phyloP scores from a whole-genome alignment of 2,888 invertebrate genomes.

The Melanostoma mellinum region DNA sequence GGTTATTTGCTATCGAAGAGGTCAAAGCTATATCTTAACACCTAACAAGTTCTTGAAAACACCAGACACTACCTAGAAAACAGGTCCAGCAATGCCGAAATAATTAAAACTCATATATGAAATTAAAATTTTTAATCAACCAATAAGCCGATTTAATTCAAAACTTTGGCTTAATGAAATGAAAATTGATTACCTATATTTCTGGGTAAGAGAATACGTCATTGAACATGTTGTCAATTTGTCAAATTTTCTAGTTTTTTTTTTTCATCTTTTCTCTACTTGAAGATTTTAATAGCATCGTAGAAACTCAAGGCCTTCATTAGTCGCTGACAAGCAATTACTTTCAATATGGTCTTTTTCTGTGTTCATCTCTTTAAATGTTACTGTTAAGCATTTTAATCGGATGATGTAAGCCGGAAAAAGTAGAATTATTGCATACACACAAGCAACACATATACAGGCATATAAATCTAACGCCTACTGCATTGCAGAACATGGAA shows the following conservation, averaged over 20 bases:
- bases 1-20: not conserved
- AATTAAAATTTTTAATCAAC: constrained; percentile 24
- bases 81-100: constrained; percentile 43
- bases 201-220: constrained; percentile 10
- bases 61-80: constrained; percentile 23
- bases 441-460: not conserved
- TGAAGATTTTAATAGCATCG: constrained; percentile 25
- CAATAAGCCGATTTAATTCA: constrained; percentile 40
- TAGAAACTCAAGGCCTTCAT: constrained; percentile 33
- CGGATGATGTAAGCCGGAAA: constrained; percentile 58
- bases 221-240: constrained; percentile 27
- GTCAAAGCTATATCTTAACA: constrained; percentile 17
- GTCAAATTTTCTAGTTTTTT: constrained; percentile 35
- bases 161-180: constrained; percentile 21
- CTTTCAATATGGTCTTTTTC: constrained; percentile 30
- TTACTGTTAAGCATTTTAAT: constrained; percentile 47
- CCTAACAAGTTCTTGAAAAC: constrained; percentile 24
- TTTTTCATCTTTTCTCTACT: constrained; percentile 19
- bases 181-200: constrained; percentile 17
- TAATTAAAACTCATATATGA: constrained; percentile 23
- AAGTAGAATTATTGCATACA: constrained; percentile 37
- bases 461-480: not conserved
- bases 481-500: constrained; percentile 4
- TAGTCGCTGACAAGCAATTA: constrained; percentile 44
- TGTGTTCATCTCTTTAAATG: not conserved